phyloP scores from a whole-genome alignment of 2,797 vertebrate genomes.

The Chloroceryle amazona region DNA sequence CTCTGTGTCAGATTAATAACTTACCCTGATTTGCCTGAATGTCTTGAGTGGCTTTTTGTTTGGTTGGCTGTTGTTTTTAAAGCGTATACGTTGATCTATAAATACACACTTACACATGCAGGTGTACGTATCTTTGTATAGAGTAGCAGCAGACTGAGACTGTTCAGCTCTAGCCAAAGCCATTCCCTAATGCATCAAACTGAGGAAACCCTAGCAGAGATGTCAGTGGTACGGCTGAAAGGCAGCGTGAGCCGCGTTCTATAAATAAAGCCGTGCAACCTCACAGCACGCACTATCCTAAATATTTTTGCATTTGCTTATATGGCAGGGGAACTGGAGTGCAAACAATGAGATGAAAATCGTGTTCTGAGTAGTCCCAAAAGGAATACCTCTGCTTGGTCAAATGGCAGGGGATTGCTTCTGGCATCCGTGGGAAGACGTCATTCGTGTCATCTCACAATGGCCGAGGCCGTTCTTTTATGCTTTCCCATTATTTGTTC shows the following conservation, averaged over 20 bases:
- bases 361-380: constrained; percentile 1
- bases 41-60: not conserved
- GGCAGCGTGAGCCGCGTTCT: constrained; percentile 7
- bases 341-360: constrained; percentile 67
- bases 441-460: constrained; percentile 48
- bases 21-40: not conserved
- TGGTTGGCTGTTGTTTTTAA: not conserved
- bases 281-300: constrained; percentile 26
- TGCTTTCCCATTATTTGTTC: constrained; percentile 13
- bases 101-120: not conserved
- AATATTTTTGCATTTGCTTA: constrained; percentile 59
- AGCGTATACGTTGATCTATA: not conserved
- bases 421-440: constrained; percentile 53
- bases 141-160: not conserved
- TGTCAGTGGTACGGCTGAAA: not conserved
- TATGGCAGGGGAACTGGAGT: constrained; percentile 50
- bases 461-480: constrained; percentile 34
- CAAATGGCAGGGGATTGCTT: constrained; percentile 48
- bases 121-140: not conserved
- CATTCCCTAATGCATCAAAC: not conserved
- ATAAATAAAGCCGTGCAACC: constrained; percentile 36
- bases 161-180: not conserved
- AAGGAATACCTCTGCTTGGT: constrained; percentile 56
- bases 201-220: constrained; percentile 19
- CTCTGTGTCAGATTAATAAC: constrained; percentile 1